phyloP scores from a whole-genome alignment of 2,113 vertebrate genomes.

The Polyodon spathula region DNA sequence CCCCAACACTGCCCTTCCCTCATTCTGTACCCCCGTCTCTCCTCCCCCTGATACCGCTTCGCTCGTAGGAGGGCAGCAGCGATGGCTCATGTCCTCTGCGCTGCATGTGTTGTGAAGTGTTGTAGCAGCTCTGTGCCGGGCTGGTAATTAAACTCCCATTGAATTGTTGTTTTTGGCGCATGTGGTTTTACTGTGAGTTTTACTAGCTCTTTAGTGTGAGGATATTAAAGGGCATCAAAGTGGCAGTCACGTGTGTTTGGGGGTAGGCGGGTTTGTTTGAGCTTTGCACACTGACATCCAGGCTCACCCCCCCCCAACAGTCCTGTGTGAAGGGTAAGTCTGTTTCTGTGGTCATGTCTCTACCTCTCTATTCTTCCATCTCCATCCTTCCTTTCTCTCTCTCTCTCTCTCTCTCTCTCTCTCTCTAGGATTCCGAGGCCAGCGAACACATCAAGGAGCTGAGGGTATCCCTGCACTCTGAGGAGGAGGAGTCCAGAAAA shows the following conservation, averaged over 20 bases:
- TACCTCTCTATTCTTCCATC: background rate
- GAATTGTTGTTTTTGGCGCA: no score
- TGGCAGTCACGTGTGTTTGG: no score
- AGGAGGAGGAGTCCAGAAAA: no score
- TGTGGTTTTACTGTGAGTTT: no score
- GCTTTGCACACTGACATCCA: background rate
- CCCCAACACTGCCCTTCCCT: constrained; percentile 2
- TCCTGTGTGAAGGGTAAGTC: no score
- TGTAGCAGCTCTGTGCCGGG: no score
- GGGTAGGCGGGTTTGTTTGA: no score
- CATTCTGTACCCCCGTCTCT: constrained; percentile 16
- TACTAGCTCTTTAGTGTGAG: no score
- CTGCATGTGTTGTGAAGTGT: no score
- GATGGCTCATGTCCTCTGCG: no score
- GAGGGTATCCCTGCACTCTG: constrained; percentile 1
- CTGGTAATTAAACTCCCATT: no score
- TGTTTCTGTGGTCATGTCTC: background rate
- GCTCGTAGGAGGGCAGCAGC: constrained; percentile 12
- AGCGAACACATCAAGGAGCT: constrained; percentile 37
- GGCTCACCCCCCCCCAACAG: background rate
- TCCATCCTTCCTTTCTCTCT: constrained; percentile 2
- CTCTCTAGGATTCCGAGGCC: constrained; percentile 40
- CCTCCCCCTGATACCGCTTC: constrained; percentile 16
- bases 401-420: constrained; percentile 9
- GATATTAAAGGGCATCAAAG: no score